Evolutionary conservation across 2,113 vertebrate genomes (phyloP), one percentile per base, ranked within the genome.

Genomic region (Macroglossus sobrinus): DNA sequence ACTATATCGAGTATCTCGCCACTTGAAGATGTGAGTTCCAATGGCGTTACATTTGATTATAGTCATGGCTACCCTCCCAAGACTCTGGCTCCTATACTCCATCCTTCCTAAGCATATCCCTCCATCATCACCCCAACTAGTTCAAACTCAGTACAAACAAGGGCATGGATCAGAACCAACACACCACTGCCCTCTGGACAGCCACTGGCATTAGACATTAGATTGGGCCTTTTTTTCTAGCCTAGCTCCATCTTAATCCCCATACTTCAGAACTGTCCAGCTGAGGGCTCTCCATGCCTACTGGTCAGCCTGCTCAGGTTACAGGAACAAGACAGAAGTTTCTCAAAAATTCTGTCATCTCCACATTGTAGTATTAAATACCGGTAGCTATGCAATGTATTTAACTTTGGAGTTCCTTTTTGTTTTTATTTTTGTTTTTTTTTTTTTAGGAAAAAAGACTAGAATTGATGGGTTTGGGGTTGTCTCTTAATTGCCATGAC

Each of bases 391-490:
- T 69, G 22, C 53, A 88, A 50, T 61, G 14, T 38, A 53, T 66
- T 86, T 89, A 93, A 50, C 53, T 75, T 74, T 84, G 71, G 55
- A 76, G 13, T 43, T 13, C 28, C 14, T 90, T 74, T 91, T 86
- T 89, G 30, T 94, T 87, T n/a, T n/a, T n/a, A n/a, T n/a, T n/a
- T n/a, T n/a, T n/a, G n/a, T 90, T 74, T 91, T 86, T 89, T 24
- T 94, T 87, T 18, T 86, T 38, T 59, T 81, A n/a, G 63, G 43
- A 18, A 71, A 57, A 66, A 45, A 75, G 19, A 57, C 7, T 71
- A 19, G 50, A 78, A 69, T 74, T 4, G 14, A 81, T 76, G 30
- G 15, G 7, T 86, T 93, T 69, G 43, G 35, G 8, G 43, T 24
- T 68, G 0, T 50, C 16, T 80, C 81, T 80, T 61, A 64, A 12